Base-by-base conservation (phyloP, 2,113 vertebrate genomes). In the Bos javanicus region DNA sequence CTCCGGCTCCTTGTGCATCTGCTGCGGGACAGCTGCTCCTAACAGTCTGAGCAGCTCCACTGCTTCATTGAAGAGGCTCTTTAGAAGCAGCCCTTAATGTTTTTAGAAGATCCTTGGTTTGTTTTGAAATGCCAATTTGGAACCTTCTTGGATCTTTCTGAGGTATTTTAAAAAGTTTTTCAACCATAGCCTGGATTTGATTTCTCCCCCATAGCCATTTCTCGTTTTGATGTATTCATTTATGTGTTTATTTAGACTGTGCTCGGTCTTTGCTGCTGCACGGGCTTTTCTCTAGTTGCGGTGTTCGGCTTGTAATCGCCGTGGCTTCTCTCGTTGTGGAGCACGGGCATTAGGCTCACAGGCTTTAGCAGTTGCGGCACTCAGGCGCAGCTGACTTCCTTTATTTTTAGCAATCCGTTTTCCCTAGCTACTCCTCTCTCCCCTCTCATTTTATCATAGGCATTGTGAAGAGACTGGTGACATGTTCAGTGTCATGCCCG, bases 211-310 rank as follows among this genome's bases (percentile, higher is more conserved):
- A 4, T 52, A 67, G 30, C 64, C 7, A 6, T 64, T 87, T 91
- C 74, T 87, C 80, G 13, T 25, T 91, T 87, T 74, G 67, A 39
- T 3, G 5, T 13, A 3, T 25, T 25, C 36, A 6, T 74, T 39
- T 3, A 6, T 12, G 36, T 3, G 7, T 16, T 17, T n/a, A 12
- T 39, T 39, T 39, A 39, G 67, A 13, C 36, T 25, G 67, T 39
- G 36, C 36, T 6, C 0, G 10, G n/a, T 25, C 36, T 3, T 39
- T 6, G 67, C 3, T 39, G 67, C 36, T 3, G 21, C n/a, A 0
- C 3, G 5, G 19, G 19, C 67, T 13, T 74, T 6, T 74, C 67
- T 21, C n/a, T 39, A 25, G 67, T 5, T 39, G 67, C 36, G 6
- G 10, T 23, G 67, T 39, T 23, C 5, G 5, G 67, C 67, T 13